Conservation (phyloP, 2,797 vertebrate genomes). For the Anabacerthia variegaticeps region DNA sequence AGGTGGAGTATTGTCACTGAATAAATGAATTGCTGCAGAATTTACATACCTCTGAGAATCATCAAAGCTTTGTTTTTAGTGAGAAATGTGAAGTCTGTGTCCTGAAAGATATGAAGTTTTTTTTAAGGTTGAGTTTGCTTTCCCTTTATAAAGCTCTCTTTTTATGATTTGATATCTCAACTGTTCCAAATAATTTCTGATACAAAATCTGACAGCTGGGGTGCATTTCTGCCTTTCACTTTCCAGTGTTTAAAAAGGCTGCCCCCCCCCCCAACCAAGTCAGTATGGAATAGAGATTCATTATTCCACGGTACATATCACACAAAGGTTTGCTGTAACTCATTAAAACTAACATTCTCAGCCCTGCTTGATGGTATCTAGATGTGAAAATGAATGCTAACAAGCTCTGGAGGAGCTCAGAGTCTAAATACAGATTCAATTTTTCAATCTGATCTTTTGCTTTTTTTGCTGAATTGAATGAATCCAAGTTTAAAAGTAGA, state of each 20-base stretch:
- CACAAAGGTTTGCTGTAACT: not conserved
- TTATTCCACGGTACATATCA: not conserved
- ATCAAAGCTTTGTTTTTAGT: slow-evolving; percentile 53
- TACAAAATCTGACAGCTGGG: not conserved
- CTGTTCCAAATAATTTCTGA: not conserved
- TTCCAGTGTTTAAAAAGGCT: not conserved
- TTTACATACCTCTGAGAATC: slow-evolving; percentile 58
- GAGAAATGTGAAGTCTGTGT: slow-evolving; percentile 52
- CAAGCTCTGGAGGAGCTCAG: not conserved
- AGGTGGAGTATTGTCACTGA: slow-evolving; percentile 40
- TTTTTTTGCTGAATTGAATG: not conserved
- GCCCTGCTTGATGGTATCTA: not conserved
- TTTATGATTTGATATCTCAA: slow-evolving; percentile 12
- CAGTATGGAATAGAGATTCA: not conserved
- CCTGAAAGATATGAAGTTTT: slow-evolving; percentile 37
- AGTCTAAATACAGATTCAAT: not conserved
- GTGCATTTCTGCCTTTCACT: not conserved
- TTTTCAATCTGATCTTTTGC: not conserved
- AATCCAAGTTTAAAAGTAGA: not conserved
- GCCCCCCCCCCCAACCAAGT: not conserved
- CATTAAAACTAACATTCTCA: slow-evolving; percentile 4
- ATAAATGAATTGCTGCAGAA: slow-evolving; percentile 47
- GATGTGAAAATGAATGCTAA: slow-evolving; percentile 12
- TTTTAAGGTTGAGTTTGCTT: slow-evolving; percentile 53
- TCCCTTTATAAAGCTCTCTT: not conserved